Evolutionary conservation across 2,797 vertebrate genomes (phyloP), one percentile per base, ranked within the genome.

Genomic region (Avahi laniger): DNA sequence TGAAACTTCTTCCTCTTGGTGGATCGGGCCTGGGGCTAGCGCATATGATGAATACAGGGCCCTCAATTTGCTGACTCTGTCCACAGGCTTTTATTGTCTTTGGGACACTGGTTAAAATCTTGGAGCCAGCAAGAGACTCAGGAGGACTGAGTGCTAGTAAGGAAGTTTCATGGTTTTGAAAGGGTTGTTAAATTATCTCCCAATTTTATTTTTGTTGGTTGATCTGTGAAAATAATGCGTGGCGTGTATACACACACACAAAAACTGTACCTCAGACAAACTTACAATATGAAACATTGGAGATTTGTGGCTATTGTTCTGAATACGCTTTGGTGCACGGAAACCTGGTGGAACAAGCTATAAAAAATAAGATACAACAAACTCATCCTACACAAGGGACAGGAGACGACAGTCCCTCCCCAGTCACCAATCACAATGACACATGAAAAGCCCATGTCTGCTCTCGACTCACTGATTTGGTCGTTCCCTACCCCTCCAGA

Each of bases 321-420:
- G 46, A 87, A 75, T 63, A 69, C n/a, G 18, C 41, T 63, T 89
- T 54, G 33, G 24, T 86, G 20, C n/a, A 86, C 0, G 46, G 63
- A 83, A 82, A 82, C 38, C 15, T 59, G 28, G 46, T 28, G 46
- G 70, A 89, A 78, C 1, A 22, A 61, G 28, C 48, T 90, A 41
- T 67, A 87, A 67, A 79, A 87, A 86, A 75, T 72, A 96, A 91
- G 75, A 38, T 63, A 52, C 57, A 95, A 88, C 43, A 78, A 70
- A 73, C 30, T 88, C n/a, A 92, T 24, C 33, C 54, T 61, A 54
- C 70, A 28, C 20, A 70, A 69, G 5, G 7, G 67, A 17, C 87
- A 95, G 63, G 50, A 94, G 30, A 92, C 70, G 69, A 91, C 33
- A 82, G 82, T 52, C 7, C 43, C 28, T 75, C 73, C 63, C 41